A percentile compares a stretch with the other conserved stretches of the same genome.
phyloP scores from a whole-genome alignment of 2,113 vertebrate species.

The Poicephalus gulielmi region DNA sequence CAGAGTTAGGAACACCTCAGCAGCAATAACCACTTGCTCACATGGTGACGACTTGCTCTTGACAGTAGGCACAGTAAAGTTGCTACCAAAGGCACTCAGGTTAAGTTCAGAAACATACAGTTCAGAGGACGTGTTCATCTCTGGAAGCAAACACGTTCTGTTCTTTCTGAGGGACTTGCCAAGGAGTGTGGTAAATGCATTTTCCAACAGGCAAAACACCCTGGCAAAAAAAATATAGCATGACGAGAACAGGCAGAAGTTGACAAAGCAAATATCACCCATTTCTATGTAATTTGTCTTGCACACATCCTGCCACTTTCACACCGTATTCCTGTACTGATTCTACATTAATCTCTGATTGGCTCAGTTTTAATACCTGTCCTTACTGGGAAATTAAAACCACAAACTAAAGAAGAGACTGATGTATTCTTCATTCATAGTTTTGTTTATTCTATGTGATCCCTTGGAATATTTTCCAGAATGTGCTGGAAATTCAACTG shows the following conservation, averaged over 20 bases:
- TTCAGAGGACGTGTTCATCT: conserved; percentile 72
- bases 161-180: conserved; percentile 35
- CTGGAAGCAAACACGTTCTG: conserved; percentile 3
- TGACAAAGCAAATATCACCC: background rate
- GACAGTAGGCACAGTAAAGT: conserved; percentile 44
- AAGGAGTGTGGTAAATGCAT: conserved; percentile 29
- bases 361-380: background rate
- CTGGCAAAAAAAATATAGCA: background rate
- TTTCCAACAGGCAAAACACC: conserved; percentile 18
- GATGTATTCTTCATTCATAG: background rate
- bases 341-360: background rate
- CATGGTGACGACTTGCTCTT: conserved; percentile 72
- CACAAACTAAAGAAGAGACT: background rate
- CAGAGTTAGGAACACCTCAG: conserved; percentile 88
- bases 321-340: background rate
- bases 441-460: background rate
- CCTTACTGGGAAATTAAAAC: background rate
- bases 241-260: background rate
- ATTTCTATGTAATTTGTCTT: background rate
- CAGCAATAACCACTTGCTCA: conserved; percentile 82
- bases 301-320: background rate
- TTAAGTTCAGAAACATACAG: conserved; percentile 60
- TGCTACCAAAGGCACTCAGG: conserved; percentile 60
- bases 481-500: background rate
- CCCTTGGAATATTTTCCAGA: background rate